phyloP scores from a whole-genome alignment of 2,113 vertebrate genomes.

The Bos taurus region DNA sequence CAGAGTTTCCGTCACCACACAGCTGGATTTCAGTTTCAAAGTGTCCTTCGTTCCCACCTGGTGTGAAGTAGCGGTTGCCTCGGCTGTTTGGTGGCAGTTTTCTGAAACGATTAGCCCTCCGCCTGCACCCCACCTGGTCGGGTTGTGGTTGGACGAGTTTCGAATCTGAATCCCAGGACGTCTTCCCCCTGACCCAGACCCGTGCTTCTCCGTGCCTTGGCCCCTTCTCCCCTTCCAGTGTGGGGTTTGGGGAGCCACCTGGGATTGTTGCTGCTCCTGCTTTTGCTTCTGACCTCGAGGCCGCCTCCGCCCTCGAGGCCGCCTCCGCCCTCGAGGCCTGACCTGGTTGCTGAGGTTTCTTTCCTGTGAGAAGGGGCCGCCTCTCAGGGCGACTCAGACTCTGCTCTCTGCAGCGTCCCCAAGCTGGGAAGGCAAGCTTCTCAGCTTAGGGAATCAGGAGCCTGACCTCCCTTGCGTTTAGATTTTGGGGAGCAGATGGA shows the following conservation, averaged over 20 bases:
- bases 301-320: not conserved
- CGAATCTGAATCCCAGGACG: not conserved
- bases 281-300: not conserved
- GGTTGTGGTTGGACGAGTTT: conserved; percentile 18
- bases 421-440: not conserved
- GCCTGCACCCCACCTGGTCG: not conserved
- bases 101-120: not conserved
- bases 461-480: not conserved
- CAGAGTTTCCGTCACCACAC: not conserved
- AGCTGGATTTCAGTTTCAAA: not conserved
- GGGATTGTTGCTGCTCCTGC: not conserved
- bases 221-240: not conserved
- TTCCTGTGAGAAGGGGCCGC: not conserved
- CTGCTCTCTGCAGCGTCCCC: fast-evolving
- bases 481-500: not conserved
- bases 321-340: not conserved
- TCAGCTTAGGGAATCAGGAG: not conserved
- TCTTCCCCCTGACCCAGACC: not conserved
- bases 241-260: not conserved
- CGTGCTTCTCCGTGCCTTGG: not conserved
- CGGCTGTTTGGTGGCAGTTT: not conserved
- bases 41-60: not conserved
- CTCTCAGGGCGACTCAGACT: not conserved
- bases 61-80: not conserved
- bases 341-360: not conserved